Percentiles rank a stretch among this genome's conserved stretches.
phyloP scores from a whole-genome alignment of 2,113 vertebrate genomes.

The Neopipo cinnamomea region DNA sequence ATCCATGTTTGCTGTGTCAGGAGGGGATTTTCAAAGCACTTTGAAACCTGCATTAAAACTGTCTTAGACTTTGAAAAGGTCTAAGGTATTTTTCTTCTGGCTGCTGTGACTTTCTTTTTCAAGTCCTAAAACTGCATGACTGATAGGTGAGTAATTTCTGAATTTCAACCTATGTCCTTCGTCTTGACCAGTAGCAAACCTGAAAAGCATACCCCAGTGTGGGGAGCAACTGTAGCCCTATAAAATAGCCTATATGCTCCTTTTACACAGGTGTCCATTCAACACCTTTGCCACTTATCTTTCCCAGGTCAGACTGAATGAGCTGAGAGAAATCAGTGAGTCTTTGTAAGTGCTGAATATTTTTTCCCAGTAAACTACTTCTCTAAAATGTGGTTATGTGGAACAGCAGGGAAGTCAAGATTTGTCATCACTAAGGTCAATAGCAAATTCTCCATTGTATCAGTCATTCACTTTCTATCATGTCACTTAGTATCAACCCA shows the following conservation, averaged over 20 bases:
- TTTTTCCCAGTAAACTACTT: neutral
- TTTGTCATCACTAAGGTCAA: neutral
- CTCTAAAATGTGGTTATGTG: neutral
- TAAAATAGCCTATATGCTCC: neutral
- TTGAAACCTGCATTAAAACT: neutral
- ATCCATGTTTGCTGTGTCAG: neutral
- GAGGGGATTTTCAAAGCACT: neutral
- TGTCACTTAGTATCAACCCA: neutral
- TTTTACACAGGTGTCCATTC: neutral
- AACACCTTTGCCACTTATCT: constrained; percentile 20
- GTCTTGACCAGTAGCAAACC: neutral
- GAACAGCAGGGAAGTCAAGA: neutral
- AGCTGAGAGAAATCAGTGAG: constrained; percentile 7
- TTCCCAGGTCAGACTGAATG: neutral
- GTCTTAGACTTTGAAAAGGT: neutral
- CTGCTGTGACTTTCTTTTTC: constrained; percentile 18
- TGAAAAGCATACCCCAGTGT: neutral
- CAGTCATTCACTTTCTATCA: neutral
- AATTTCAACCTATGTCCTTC: neutral
- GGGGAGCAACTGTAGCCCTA: neutral
- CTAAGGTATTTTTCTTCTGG: constrained; percentile 14
- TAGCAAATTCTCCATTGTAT: neutral
- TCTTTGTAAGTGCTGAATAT: neutral
- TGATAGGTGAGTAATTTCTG: neutral
- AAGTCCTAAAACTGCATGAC: neutral